These are phyloP conservation scores for Sminthurides aquaticus DNA, from an alignment of 2,888 invertebrate species.

Conservation along the genomic window DNA sequence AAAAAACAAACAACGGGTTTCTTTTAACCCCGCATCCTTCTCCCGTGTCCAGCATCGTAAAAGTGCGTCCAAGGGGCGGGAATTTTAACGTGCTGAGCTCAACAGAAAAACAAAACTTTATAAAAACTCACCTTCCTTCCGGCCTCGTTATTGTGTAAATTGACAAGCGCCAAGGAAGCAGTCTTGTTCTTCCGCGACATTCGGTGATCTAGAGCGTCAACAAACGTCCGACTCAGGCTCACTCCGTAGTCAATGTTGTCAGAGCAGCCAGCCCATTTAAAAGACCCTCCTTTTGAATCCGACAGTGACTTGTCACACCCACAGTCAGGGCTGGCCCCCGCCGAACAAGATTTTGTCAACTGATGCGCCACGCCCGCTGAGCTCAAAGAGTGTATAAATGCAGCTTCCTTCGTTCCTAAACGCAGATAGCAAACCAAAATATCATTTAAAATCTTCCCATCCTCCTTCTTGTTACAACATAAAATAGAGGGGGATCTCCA, in stretches of 20 bases:
- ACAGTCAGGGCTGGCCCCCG: slow-evolving; percentile 48
- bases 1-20: slow-evolving; percentile 4
- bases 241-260: slow-evolving; percentile 47
- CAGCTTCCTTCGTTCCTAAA: slow-evolving; percentile 47
- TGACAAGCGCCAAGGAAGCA: slow-evolving; percentile 46
- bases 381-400: slow-evolving; percentile 48
- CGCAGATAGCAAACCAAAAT: background rate
- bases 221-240: slow-evolving; percentile 45
- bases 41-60: no score
- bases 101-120: background rate
- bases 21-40: no score
- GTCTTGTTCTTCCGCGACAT: slow-evolving; percentile 37
- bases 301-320: slow-evolving; percentile 48
- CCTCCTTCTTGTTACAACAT: no score
- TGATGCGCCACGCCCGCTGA: slow-evolving; percentile 48
- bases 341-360: slow-evolving; percentile 49
- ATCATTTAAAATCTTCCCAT: no score
- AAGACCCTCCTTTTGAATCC: slow-evolving; percentile 41
- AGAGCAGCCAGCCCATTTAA: slow-evolving; percentile 48
- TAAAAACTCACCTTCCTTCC: slow-evolving; percentile 46
- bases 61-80: no score
- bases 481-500: no score
- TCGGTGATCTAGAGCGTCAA: slow-evolving; percentile 45
- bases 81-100: background rate
- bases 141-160: slow-evolving; percentile 49